Evolutionary conservation across 2,797 vertebrate species (phyloP), one percentile per base, ranked within the genome.

Genomic region (Malacoctenus gilli): DNA sequence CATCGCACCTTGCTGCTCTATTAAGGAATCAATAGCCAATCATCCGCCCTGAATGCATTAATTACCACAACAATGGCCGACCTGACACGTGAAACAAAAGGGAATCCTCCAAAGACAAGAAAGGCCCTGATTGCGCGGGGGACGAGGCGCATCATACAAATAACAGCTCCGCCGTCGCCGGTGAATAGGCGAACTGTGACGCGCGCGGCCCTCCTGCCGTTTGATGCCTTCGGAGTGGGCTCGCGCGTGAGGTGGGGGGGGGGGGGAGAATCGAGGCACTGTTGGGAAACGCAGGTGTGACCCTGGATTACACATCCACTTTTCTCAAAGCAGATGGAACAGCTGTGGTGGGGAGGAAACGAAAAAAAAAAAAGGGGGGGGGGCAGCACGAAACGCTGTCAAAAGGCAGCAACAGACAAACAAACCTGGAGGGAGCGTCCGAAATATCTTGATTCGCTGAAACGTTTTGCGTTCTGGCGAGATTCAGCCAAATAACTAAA

Each of bases 241-340:
- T 52, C 54, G n/a, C 38, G 60, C 54, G 42, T 35, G 15, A 52
- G 49, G n/a, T n/a, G n/a, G n/a, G n/a, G n/a, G n/a, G n/a, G n/a
- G n/a, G 25, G 9, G 49, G 23, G 52, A 35, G 16, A 63, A 69
- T 52, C 2, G 39, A 32, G 9, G 19, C 2, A 12, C 28, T 50
- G 46, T 3, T 40, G 40, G 54, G 50, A 60, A 40, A 23, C 57
- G 50, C 62, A 64, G 48, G 44, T 71, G 54, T 57, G 46, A 41
- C 36, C 28, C 22, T 39, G 16, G n/a, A 46, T 50, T 37, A 20
- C 2, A 48, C 0, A 36, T 40, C n/a, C 35, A 21, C 34, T 18
- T n/a, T 13, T 39, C 12, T 3, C 36, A 23, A 53, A 60, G 14
- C 28, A 32, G 37, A 28, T 21, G 38, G 61, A 62, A 52, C 70